phyloP scores from a whole-genome alignment of 2,113 vertebrate species.

The Drymodes brunneopygia region DNA sequence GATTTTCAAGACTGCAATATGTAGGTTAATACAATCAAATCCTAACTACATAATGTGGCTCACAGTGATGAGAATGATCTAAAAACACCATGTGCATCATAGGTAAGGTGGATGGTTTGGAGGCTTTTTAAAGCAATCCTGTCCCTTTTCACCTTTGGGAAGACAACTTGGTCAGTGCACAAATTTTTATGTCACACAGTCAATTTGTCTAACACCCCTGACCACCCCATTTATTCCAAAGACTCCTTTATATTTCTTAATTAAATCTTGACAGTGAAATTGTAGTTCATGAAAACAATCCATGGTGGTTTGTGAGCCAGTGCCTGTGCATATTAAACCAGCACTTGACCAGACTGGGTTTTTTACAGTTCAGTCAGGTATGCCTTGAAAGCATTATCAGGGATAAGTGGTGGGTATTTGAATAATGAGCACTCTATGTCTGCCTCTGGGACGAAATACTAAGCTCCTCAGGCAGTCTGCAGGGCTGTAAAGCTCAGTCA shows the following conservation, averaged over 20 bases:
- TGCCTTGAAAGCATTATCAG: not conserved
- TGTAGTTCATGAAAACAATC: not conserved
- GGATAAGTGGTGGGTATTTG: conserved; percentile 9
- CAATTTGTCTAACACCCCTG: not conserved
- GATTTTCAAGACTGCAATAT: not conserved
- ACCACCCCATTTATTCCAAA: not conserved
- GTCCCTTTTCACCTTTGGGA: not conserved
- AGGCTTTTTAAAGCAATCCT: not conserved
- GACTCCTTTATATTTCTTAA: not conserved
- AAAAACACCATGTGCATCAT: not conserved
- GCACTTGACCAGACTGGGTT: not conserved
- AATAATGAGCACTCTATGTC: not conserved
- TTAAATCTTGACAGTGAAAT: not conserved
- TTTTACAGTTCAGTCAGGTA: conserved; percentile 33
- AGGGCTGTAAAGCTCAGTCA: not conserved
- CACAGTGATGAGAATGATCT: not conserved
- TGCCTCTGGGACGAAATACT: not conserved
- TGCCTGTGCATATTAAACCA: not conserved
- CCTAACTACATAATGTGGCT: not conserved
- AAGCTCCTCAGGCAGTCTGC: not conserved
- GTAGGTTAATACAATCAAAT: not conserved
- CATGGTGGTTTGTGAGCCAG: not conserved
- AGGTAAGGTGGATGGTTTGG: not conserved
- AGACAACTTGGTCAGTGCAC: not conserved
- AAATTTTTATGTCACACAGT: not conserved